Evolutionary conservation across 23 tunicate species (phyloP).

Genomic region (Clavelina lepadiformis): DNA sequence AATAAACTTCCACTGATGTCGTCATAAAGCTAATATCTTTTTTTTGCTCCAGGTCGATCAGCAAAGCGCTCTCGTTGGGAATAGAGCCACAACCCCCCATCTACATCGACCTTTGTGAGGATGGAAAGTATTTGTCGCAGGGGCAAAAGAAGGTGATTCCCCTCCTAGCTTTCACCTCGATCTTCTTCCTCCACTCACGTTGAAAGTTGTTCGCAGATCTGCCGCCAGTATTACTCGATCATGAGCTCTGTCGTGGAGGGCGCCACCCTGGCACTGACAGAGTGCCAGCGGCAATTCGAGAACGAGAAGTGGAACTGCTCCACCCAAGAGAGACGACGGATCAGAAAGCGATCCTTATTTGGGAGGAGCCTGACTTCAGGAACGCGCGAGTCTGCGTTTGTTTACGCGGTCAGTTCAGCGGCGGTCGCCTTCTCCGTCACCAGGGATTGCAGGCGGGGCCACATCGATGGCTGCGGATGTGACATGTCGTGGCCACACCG

Average conservation of each 20-base stretch:
- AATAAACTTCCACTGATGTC: background rate
- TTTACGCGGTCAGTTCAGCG: slow-evolving; percentile 78
- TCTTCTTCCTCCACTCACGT: background rate
- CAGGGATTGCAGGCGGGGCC: slow-evolving; percentile 54
- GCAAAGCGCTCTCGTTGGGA: slow-evolving; percentile 34
- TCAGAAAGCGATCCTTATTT: slow-evolving; percentile 10
- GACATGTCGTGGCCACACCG: slow-evolving; percentile 33
- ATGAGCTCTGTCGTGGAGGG: slow-evolving; percentile 57
- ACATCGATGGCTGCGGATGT: slow-evolving; percentile 59
- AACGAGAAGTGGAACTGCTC: slow-evolving; percentile 79
- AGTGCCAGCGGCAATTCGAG: slow-evolving; percentile 62
- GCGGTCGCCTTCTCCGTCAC: slow-evolving; percentile 67
- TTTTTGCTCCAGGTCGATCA: slow-evolving; percentile 17
- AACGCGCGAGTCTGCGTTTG: slow-evolving; percentile 69
- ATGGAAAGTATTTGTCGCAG: background rate
- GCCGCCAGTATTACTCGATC: slow-evolving; percentile 34
- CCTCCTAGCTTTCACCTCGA: too few relatives aligned
- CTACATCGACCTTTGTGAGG: slow-evolving; percentile 11
- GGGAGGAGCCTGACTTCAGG: slow-evolving; percentile 15
- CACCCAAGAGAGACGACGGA: slow-evolving; percentile 1
- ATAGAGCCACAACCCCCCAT: slow-evolving; percentile 7
- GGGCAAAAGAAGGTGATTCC: slow-evolving; percentile 40
- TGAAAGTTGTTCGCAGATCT: slow-evolving; percentile 29
- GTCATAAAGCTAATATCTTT: background rate
- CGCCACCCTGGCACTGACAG: slow-evolving; percentile 42